Evolutionary conservation across 2,888 invertebrate species (phyloP).

Genomic region (Camptogramma bilineatum): DNA sequence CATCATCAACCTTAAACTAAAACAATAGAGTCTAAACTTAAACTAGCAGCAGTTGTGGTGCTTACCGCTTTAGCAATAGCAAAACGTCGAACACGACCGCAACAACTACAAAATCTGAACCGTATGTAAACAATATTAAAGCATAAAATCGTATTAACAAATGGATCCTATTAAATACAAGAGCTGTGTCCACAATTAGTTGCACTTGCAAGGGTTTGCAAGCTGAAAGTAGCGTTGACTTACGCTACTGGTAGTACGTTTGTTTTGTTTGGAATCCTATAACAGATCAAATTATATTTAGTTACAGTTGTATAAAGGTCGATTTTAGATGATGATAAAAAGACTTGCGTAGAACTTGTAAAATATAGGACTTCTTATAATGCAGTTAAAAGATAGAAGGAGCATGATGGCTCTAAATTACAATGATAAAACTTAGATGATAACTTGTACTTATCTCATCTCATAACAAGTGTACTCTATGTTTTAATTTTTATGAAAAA

Average conservation of each 20-base stretch:
- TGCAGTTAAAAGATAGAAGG: not conserved
- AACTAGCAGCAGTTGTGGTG: not conserved
- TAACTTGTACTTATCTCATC: too few species aligned
- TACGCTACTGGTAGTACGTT: constrained; percentile 37
- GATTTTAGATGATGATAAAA: constrained; percentile 10
- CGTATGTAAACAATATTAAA: constrained; percentile 32
- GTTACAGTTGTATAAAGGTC: constrained; percentile 33
- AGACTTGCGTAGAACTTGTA: not conserved
- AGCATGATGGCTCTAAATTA: too few species aligned
- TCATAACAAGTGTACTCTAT: too few species aligned
- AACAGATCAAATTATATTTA: constrained; percentile 36
- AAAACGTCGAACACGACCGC: constrained; percentile 43
- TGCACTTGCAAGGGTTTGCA: constrained; percentile 55
- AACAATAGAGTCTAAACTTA: constrained; percentile 13
- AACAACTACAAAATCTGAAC: constrained; percentile 18
- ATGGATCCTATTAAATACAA: constrained; percentile 30
- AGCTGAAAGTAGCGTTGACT: constrained; percentile 51
- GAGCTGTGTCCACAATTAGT: constrained; percentile 51
- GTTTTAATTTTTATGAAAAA: too few species aligned
- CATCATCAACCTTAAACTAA: constrained; percentile 7
- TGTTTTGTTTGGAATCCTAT: constrained; percentile 32
- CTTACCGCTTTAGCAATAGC: constrained; percentile 20
- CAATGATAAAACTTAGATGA: too few species aligned
- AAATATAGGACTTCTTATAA: not conserved
- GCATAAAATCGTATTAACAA: constrained; percentile 29